phyloP scores from a whole-genome alignment of 2,888 invertebrate species.

The Brachyptera risi region DNA sequence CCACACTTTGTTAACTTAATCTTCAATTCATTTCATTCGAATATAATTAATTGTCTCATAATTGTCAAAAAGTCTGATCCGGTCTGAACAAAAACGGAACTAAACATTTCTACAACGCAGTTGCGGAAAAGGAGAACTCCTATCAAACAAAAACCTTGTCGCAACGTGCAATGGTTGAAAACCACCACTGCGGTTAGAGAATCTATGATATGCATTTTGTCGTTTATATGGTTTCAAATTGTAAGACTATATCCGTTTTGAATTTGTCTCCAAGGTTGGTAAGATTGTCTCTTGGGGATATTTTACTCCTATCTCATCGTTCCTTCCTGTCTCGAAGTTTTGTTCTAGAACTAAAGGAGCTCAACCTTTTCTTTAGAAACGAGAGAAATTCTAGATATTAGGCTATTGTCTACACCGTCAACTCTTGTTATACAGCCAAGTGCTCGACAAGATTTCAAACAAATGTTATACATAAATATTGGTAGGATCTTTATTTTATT shows the following conservation, averaged over 20 bases:
- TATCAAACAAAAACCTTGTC: not conserved
- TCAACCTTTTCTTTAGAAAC: no score
- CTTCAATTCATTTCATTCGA: not conserved
- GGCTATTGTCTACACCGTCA: no score
- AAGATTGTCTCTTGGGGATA: not conserved
- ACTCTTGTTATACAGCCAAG: no score
- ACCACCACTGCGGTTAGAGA: not conserved
- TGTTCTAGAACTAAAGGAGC: not conserved
- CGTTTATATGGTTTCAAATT: conserved; percentile 6
- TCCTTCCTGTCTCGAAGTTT: conserved; percentile 7
- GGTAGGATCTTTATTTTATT: no score
- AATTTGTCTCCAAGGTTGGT: not conserved
- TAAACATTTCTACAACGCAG: not conserved
- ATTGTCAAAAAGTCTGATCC: conserved; percentile 1
- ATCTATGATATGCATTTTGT: not conserved
- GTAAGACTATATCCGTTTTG: not conserved
- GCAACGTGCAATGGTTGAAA: not conserved
- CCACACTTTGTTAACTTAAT: not conserved
- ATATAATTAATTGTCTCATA: not conserved
- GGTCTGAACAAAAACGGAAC: not conserved
- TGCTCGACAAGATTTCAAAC: no score
- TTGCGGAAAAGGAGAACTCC: not conserved
- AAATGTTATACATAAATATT: no score
- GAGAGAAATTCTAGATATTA: no score
- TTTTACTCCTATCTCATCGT: not conserved